These are phyloP conservation scores for Craterocephalus amniculus DNA, from an alignment of 2,797 vertebrate genomes.

Conservation along the genomic window DNA sequence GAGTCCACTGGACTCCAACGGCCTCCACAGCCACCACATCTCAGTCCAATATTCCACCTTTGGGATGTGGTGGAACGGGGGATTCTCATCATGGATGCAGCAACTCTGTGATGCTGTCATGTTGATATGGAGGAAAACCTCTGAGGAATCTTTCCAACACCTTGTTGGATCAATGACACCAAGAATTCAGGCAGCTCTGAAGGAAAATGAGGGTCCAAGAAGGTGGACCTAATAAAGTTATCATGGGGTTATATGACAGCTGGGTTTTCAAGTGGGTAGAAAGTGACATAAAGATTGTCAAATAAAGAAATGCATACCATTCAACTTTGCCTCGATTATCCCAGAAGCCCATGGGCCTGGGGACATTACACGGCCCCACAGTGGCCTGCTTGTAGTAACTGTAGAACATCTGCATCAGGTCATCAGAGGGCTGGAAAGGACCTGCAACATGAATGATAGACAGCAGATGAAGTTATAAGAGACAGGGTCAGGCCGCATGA, in stretches of 20 bases:
- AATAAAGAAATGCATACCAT: conserved; percentile 81
- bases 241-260: background rate
- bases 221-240: background rate
- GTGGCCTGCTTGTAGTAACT: conserved; percentile 96
- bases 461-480: background rate
- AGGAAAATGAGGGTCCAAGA: background rate
- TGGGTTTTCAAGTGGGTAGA: no score
- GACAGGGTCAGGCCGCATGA: background rate
- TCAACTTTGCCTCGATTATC: conserved; percentile 91
- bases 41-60: no score
- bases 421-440: conserved; percentile 93
- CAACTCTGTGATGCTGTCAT: no score
- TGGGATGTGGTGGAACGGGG: no score
- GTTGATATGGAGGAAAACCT: no score
- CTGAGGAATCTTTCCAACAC: no score
- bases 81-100: no score
- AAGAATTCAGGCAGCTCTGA: background rate
- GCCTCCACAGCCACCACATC: no score
- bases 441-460: conserved; percentile 76
- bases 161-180: no score
- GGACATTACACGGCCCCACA: conserved; percentile 87
- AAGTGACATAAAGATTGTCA: no score
- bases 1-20: no score
- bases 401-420: conserved; percentile 96
- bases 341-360: conserved; percentile 90